Percentiles rank a stretch among this genome's conserved stretches.
phyloP scores from a whole-genome alignment of 2,888 invertebrate genomes.

The Sinodicranocentrus sp. region DNA sequence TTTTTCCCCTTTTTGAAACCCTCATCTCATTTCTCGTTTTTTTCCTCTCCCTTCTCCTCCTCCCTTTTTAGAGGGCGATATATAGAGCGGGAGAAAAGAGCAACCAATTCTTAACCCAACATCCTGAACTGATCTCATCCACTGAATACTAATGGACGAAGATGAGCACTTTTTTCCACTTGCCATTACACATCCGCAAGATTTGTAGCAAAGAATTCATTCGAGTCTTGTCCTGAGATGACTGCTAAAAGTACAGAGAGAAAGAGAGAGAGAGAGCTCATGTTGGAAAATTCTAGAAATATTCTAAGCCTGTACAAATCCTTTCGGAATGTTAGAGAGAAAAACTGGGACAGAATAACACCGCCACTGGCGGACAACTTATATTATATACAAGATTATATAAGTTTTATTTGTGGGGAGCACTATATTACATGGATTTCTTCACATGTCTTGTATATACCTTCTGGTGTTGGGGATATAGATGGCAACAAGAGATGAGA shows the following conservation, averaged over 20 bases:
- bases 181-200: conserved; percentile 65
- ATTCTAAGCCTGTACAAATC: conserved; percentile 59
- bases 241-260: conserved; percentile 49
- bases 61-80: conserved; percentile 11
- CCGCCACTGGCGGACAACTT: conserved; percentile 39
- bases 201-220: conserved; percentile 66
- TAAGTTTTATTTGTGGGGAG: conserved; percentile 16
- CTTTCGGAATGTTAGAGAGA: conserved; percentile 44
- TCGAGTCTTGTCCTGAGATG: conserved; percentile 59
- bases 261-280: conserved; percentile 6
- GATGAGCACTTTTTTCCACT: conserved; percentile 65
- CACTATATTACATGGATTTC: conserved; percentile 30
- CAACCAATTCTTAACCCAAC: conserved; percentile 67
- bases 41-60: conserved; percentile 10
- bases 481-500: neutral
- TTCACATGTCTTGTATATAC: conserved; percentile 36
- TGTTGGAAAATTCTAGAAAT: conserved; percentile 48
- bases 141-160: conserved; percentile 68
- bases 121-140: conserved; percentile 65
- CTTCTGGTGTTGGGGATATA: conserved; percentile 9
- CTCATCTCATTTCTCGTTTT: conserved; percentile 46
- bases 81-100: conserved; percentile 30
- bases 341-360: conserved; percentile 34
- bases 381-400: neutral
- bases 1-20: conserved; percentile 1